Conservation (phyloP, 1,140 invertebrate species). For the Mya arenaria region DNA sequence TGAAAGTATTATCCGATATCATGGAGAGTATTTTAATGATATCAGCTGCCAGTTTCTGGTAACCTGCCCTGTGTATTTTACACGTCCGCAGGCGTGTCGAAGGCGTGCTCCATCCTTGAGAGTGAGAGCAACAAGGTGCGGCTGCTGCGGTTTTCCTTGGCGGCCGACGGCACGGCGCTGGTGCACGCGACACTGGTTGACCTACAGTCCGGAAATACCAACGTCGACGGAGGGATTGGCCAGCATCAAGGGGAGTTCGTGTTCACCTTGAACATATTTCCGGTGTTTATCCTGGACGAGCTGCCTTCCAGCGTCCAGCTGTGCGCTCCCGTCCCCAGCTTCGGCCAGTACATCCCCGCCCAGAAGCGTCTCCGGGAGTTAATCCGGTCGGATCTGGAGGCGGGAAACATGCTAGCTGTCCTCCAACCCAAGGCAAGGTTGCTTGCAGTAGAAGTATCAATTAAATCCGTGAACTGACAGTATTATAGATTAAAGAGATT, state of each 20-base stretch:
- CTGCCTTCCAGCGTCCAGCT: neutral
- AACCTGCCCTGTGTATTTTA: no score
- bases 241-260: neutral
- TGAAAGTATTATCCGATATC: no score
- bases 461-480: neutral
- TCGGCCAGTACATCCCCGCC: neutral
- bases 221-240: neutral
- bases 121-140: conserved; percentile 9
- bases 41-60: no score
- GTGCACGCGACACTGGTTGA: neutral
- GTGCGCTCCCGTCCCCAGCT: neutral
- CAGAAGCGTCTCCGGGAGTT: neutral
- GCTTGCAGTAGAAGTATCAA: neutral
- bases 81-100: no score
- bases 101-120: conserved; percentile 1
- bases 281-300: neutral
- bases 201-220: no score
- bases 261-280: conserved; percentile 12
- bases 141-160: neutral
- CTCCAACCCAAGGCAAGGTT: conserved; percentile 20
- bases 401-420: neutral
- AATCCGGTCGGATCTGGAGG: neutral
- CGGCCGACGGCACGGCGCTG: neutral
- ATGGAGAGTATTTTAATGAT: no score
- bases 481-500: neutral